Evolutionary conservation across 1,140 invertebrate genomes (phyloP), one percentile per base, ranked within the genome.

Genomic region (Lasaia peninsularis): DNA sequence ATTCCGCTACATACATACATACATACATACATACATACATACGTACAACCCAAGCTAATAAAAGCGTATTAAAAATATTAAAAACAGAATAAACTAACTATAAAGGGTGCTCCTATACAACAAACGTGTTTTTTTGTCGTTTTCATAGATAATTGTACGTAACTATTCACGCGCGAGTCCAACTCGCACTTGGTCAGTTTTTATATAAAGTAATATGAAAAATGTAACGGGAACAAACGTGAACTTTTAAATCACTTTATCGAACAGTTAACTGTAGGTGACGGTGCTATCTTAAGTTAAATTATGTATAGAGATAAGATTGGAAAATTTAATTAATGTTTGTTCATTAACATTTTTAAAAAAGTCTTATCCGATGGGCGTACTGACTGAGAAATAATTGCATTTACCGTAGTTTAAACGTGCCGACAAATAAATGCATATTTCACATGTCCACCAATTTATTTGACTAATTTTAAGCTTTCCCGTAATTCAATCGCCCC

Each of bases 361-460:
- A 32, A 73, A 70, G 62, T 64, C 66, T 78, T 86, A 86, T 83
- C 78, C 76, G 77, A 82, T 83, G 68, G 51, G 67, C 68, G 67
- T 69, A 68, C 55, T 68, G 73, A 74, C 68, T 75, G 75, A 71
- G 69, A 73, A 77, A 80, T 86, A 86, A 84, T 86, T 78, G 77
- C 75, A 75, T 68, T 62, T 56, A 51, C 60, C 60, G 68, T 67
- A 64, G 66, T 71, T 73, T 75, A 67, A 70, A 78, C 62, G 62
- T 69, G 58, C 73, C 72, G 72, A 67, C 64, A 60, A 70, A 71
- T 65, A 70, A 64, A 68, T 58, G 62, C 59, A 66, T 73, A 64
- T 63, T 63, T 65, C 59, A 66, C 64, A 58, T 57, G 37, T 56
- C 56, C 56, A 54, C 28, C 21, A 16, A 57, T 51, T 50, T 57